A percentile compares a stretch with the other conserved stretches of the same genome.
Conservation (phyloP, 2,113 vertebrate species). For the Petromus typicus region DNA sequence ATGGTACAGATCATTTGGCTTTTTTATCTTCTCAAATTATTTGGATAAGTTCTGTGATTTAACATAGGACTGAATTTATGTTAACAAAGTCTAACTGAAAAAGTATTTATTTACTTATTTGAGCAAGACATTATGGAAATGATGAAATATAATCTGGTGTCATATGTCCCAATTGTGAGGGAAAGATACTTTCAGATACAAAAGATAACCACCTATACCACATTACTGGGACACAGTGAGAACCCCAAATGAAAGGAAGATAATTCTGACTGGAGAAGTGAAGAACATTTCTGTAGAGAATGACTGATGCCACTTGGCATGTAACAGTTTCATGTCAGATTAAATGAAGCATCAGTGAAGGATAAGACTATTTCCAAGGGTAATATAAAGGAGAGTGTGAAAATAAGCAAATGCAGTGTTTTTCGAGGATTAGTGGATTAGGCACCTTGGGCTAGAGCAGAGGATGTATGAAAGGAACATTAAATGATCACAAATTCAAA, state of each 20-base stretch:
- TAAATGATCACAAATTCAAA: neutral
- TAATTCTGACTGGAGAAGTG: neutral
- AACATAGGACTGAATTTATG: constrained; percentile 16
- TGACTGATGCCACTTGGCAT: neutral
- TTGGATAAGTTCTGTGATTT: neutral
- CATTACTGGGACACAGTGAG: neutral
- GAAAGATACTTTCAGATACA: neutral
- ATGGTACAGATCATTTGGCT: neutral
- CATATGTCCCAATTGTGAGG: neutral
- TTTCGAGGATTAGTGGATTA: neutral
- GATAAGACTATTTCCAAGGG: neutral
- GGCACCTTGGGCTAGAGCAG: neutral
- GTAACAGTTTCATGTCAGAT: neutral
- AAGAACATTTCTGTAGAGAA: neutral
- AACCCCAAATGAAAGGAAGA: neutral
- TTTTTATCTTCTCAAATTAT: neutral
- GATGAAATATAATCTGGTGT: neutral
- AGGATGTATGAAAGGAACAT: neutral
- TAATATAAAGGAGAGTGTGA: neutral
- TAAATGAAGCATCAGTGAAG: neutral
- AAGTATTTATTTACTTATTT: neutral
- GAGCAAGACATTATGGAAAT: neutral
- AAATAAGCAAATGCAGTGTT: neutral
- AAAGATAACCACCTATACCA: neutral
- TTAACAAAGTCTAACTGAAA: constrained; percentile 17